Percentiles rank a stretch among this genome's conserved stretches.
Evolutionary conservation across 2,797 vertebrate species (phyloP).

Genomic region (Cynopterus sphinx): DNA sequence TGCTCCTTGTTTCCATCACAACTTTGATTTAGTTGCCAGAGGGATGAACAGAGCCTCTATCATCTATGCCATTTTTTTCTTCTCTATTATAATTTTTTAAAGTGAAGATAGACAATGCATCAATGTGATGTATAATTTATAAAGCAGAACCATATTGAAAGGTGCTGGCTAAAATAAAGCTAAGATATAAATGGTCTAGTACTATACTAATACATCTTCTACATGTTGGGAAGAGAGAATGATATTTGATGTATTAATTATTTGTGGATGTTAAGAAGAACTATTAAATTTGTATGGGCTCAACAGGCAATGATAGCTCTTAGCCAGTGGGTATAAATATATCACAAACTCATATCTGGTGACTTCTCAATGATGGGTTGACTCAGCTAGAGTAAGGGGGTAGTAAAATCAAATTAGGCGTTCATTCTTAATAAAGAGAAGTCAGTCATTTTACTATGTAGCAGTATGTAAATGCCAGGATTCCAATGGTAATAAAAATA

Average conservation of each 20-base stretch:
- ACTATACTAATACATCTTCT: not conserved
- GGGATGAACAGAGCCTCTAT: too few relatives aligned
- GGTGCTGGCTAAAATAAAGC: not conserved
- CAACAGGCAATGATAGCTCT: not conserved
- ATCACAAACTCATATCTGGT: not conserved
- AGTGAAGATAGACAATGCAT: not conserved
- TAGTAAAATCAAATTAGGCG: not conserved
- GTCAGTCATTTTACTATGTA: not conserved
- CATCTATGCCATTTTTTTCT: too few relatives aligned
- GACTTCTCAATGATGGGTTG: not conserved
- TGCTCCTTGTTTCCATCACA: too few relatives aligned
- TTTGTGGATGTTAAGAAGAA: not conserved
- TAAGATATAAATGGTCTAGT: not conserved
- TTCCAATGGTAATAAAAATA: conserved; percentile 20
- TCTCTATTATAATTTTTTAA: not conserved
- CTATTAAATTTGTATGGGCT: not conserved
- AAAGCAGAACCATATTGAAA: not conserved
- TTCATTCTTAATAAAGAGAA: conserved; percentile 16
- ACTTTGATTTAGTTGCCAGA: too few relatives aligned
- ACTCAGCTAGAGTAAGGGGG: not conserved
- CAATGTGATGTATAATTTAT: not conserved
- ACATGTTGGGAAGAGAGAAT: not conserved
- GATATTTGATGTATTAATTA: not conserved
- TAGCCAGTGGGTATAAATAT: not conserved
- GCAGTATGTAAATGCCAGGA: not conserved